Conservation (phyloP, 2,797 vertebrate species). For the Gymnoscopelus braueri region DNA sequence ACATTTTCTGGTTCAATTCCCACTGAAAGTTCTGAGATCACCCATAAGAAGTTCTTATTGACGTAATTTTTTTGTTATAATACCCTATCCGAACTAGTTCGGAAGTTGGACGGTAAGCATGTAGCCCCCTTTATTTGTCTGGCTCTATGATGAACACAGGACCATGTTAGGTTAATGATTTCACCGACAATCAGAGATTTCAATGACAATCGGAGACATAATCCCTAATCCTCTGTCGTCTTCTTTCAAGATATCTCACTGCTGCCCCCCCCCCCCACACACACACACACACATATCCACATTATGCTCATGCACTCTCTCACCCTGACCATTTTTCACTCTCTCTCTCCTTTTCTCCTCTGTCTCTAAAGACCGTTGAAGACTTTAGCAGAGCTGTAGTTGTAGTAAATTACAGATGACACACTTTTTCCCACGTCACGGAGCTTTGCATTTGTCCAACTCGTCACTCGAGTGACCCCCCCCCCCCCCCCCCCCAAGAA, state of each 20-base stretch:
- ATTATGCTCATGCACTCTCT: background rate
- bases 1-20: too few relatives aligned
- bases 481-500: too few relatives aligned
- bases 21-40: too few relatives aligned
- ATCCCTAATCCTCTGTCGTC: constrained; percentile 62
- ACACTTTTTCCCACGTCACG: constrained; percentile 27
- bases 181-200: constrained; percentile 67
- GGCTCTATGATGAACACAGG: constrained; percentile 24
- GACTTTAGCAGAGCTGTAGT: constrained; percentile 42
- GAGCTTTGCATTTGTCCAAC: constrained; percentile 25
- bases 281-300: constrained; percentile 5
- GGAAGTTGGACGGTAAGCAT: too few relatives aligned
- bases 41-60: too few relatives aligned
- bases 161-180: constrained; percentile 72
- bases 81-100: too few relatives aligned
- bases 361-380: constrained; percentile 33
- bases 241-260: background rate
- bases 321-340: background rate
- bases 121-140: too few relatives aligned
- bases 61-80: too few relatives aligned
- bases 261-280: background rate
- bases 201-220: constrained; percentile 72
- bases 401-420: constrained; percentile 29
- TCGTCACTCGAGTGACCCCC: too few relatives aligned
- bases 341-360: background rate